Evolutionary conservation across 2,888 invertebrate genomes (phyloP).

Genomic region (Coenonympha glycerion): DNA sequence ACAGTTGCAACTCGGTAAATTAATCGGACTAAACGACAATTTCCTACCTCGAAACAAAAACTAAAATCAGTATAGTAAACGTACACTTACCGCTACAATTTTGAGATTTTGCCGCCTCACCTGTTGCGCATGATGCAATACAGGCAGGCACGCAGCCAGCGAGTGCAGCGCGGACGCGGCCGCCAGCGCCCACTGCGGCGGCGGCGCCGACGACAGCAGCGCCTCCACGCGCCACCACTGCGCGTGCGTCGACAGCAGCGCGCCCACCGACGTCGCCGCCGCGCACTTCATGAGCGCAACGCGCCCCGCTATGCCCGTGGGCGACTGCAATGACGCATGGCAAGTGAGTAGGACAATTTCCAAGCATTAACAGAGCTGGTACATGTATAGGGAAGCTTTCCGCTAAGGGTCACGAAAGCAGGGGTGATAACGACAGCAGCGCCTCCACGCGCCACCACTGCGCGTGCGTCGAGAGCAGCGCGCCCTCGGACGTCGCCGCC

Average conservation of each 20-base stretch:
- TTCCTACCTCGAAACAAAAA: no score
- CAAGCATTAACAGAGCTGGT: no score
- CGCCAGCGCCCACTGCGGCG: constrained; percentile 37
- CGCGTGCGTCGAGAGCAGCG: constrained; percentile 41
- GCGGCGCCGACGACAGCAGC: constrained; percentile 42
- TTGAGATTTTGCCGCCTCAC: neutral
- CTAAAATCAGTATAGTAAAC: no score
- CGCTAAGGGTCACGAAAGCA: constrained; percentile 36
- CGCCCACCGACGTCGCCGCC: constrained; percentile 37
- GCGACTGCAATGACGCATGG: no score
- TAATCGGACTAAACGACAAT: no score
- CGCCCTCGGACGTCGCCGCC: constrained; percentile 37
- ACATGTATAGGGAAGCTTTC: constrained; percentile 38
- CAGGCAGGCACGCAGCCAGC: constrained; percentile 43
- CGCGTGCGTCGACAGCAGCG: constrained; percentile 42
- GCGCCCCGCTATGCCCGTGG: constrained; percentile 53
- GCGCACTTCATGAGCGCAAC: constrained; percentile 41
- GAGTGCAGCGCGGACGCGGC: constrained; percentile 43
- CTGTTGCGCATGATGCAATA: constrained; percentile 37
- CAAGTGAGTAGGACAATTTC: no score
- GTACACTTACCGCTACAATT: neutral
- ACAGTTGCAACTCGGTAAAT: no score
- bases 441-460: constrained; percentile 38
- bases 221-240: constrained; percentile 38
- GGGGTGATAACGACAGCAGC: constrained; percentile 41